A percentile compares a stretch with the other conserved stretches of the same genome.
Conservation (phyloP, 2,113 vertebrate species). For the Hypocryptadius cinnamomeus region DNA sequence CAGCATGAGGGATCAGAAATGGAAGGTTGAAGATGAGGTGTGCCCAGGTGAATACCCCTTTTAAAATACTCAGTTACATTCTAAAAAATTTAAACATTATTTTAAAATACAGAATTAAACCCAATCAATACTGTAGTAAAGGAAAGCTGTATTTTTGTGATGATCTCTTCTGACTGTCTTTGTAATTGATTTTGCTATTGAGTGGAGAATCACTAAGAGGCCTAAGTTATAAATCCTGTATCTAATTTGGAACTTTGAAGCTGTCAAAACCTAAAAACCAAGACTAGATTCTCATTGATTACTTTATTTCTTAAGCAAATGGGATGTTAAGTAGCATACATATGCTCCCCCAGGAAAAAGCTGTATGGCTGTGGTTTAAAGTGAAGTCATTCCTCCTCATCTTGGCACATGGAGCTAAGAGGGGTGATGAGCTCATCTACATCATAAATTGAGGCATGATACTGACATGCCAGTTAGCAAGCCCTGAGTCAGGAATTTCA, state of each 20-base stretch:
- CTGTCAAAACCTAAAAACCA: neutral
- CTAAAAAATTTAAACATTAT: neutral
- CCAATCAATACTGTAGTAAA: neutral
- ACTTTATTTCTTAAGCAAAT: neutral
- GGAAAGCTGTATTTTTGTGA: neutral
- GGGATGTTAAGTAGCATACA: neutral
- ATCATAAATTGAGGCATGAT: neutral
- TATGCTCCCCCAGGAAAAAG: neutral
- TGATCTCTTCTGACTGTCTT: neutral
- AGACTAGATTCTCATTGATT: neutral
- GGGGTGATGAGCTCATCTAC: neutral
- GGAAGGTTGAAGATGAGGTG: constrained; percentile 82
- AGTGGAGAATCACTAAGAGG: neutral
- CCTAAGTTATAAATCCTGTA: neutral
- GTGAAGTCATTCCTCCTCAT: neutral
- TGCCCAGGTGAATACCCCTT: constrained; percentile 74
- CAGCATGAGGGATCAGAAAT: constrained; percentile 63
- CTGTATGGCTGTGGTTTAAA: neutral
- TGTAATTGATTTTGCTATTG: neutral
- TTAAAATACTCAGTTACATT: neutral
- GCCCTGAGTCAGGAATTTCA: neutral
- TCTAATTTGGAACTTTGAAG: neutral
- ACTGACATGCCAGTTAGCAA: neutral
- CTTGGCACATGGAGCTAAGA: neutral
- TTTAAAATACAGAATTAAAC: neutral